These are phyloP conservation scores for Rhamnusium bicolor DNA, from an alignment of 2,888 invertebrate genomes.

Conservation along the genomic window DNA sequence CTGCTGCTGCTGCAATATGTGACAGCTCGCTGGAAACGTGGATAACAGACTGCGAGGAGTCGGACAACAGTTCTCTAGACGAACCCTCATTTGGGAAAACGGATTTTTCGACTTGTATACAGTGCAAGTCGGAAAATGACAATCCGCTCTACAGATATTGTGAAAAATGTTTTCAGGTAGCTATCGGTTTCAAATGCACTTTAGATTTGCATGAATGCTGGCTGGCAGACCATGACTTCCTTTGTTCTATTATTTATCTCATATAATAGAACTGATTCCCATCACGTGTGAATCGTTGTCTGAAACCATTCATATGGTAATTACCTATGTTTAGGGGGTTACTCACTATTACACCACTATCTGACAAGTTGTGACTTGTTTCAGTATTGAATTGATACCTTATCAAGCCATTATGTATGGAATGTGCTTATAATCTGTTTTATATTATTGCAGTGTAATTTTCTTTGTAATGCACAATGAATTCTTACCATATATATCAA, in stretches of 20 bases:
- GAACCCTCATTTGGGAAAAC: slow-evolving; percentile 58
- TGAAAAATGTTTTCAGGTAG: slow-evolving; percentile 80
- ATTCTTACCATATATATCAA: background rate
- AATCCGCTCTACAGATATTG: slow-evolving; percentile 80
- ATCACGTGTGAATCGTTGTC: slow-evolving; percentile 4
- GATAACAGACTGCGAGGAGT: slow-evolving; percentile 68
- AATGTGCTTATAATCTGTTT: slow-evolving; percentile 10
- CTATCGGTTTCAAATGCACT: slow-evolving; percentile 39
- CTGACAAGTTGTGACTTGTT: slow-evolving; percentile 19
- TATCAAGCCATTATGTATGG: slow-evolving; percentile 24
- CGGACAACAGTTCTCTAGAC: slow-evolving; percentile 62
- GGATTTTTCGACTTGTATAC: slow-evolving; percentile 79
- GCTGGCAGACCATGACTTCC: slow-evolving; percentile 34
- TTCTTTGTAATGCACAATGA: slow-evolving; percentile 5
- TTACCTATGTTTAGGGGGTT: slow-evolving; percentile 16
- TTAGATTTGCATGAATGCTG: slow-evolving; percentile 34
- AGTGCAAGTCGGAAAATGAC: slow-evolving; percentile 76
- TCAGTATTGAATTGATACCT: slow-evolving; percentile 16
- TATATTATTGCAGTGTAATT: background rate
- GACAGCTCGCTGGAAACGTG: slow-evolving; percentile 66
- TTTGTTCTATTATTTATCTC: background rate
- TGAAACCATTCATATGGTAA: slow-evolving; percentile 26
- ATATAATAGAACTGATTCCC: background rate
- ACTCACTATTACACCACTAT: slow-evolving; percentile 5
- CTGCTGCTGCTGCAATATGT: slow-evolving; percentile 65